Evolutionary conservation across 2,113 vertebrate species (phyloP), one percentile per base, ranked within the genome.

Genomic region (Suncus etruscus): DNA sequence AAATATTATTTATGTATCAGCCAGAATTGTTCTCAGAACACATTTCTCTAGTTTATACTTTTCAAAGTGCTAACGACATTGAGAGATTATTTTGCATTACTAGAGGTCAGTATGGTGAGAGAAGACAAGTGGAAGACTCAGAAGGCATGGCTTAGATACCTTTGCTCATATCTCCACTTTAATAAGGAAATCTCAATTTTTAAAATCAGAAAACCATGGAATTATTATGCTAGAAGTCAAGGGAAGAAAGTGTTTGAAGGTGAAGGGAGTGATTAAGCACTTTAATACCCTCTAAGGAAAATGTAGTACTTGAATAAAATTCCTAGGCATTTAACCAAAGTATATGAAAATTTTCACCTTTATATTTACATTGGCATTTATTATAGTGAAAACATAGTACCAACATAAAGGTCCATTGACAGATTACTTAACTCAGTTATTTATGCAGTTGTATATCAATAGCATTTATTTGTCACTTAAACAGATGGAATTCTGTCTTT

Each of bases 21-120:
- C 4, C 20, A 84, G 58, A 84, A 69, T 74, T 92, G 50, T 78
- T 91, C 25, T 74, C 58, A 85, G 75, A 74, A 79, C 20, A 76
- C 22, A 4, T 77, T 51, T 91, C 24, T 48, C 54, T 51, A 82
- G 51, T 61, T 20, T 91, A 29, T 9, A 68, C 3, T 90, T 74
- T 75, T n/a, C 5, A 68, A 74, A 80, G 1, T 72, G 92, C 11
- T 80, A 88, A n/a, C 80, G 39, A 16, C 12, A 58, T 80, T 83
- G 11, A 6, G 9, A 31, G 75, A 20, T 86, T 81, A 51, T 74
- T 89, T 8, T 63, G 61, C 65, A 32, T 65, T 89, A 39, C 45
- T 77, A 58, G 8, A 87, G 8, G 1, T 25, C 18, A 76, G 7
- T 81, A 39, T 61, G 6, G 29, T 82, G 58, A 84, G 45, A 4